These are phyloP conservation scores for Hylaeus volcanicus DNA, from an alignment of 1,140 invertebrate genomes.

Conservation along the genomic window DNA sequence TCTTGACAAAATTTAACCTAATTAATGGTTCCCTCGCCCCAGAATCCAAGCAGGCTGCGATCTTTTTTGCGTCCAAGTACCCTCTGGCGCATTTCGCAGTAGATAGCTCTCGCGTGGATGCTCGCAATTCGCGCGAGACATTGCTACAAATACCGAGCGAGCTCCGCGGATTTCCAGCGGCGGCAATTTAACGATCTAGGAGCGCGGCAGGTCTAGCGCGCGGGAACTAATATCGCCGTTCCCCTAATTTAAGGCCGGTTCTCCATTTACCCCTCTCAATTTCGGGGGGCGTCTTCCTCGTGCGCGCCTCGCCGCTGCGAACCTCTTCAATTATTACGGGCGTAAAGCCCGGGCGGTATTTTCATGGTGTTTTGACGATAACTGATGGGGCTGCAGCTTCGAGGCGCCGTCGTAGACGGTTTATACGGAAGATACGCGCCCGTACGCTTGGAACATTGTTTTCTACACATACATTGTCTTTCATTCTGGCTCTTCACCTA, in stretches of 20 bases:
- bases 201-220: background rate
- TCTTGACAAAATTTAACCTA: background rate
- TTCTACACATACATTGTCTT: conserved; percentile 4
- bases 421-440: conserved; percentile 5
- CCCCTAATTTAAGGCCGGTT: conserved; percentile 59
- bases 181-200: conserved; percentile 22
- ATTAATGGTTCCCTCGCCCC: background rate
- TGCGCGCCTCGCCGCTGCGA: background rate
- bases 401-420: conserved; percentile 30
- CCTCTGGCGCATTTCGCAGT: background rate
- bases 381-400: conserved; percentile 57
- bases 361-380: conserved; percentile 66
- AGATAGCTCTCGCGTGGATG: background rate
- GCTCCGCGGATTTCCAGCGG: background rate
- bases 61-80: background rate
- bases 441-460: conserved; percentile 48
- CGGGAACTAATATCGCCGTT: conserved; percentile 43
- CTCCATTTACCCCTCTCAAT: conserved; percentile 63
- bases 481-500: background rate
- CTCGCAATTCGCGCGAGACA: background rate
- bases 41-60: background rate
- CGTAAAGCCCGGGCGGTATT: conserved; percentile 50
- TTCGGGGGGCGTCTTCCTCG: conserved; percentile 7
- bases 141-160: background rate
- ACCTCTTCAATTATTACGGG: conserved; percentile 64